Conservation (phyloP, 2,797 vertebrate genomes). For the Acestrorhynchus altus region DNA sequence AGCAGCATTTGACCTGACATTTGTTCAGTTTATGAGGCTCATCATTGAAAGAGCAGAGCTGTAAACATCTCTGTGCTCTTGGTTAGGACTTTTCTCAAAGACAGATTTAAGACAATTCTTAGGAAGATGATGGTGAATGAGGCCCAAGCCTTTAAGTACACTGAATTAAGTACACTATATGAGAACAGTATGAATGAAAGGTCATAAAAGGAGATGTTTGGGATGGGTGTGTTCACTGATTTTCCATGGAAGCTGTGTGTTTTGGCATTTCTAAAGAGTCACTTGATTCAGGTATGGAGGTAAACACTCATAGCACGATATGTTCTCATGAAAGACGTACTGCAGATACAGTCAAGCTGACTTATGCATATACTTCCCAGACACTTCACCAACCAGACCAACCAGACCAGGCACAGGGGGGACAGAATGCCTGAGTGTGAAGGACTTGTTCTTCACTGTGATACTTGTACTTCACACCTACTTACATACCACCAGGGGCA, state of each 20-base stretch:
- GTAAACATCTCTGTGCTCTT: no score
- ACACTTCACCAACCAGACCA: no score
- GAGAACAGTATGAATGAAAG: background rate
- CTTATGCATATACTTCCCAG: background rate
- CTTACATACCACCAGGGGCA: background rate
- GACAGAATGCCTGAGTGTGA: background rate
- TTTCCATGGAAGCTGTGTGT: background rate
- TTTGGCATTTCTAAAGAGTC: background rate
- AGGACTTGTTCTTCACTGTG: background rate
- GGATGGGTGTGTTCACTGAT: background rate
- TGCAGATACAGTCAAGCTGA: background rate
- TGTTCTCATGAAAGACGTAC: no score
- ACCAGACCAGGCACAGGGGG: background rate
- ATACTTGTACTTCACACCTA: constrained; percentile 1
- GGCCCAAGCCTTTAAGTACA: background rate
- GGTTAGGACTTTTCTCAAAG: no score
- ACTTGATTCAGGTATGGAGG: background rate
- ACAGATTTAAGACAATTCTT: no score
- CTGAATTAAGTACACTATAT: background rate
- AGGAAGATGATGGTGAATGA: no score
- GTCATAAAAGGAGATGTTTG: background rate
- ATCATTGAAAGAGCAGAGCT: no score
- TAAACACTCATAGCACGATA: background rate
- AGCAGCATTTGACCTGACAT: no score
- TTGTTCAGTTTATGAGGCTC: no score